phyloP scores from a whole-genome alignment of 2,888 invertebrate species.

The Drosophila nr. perissopoda region DNA sequence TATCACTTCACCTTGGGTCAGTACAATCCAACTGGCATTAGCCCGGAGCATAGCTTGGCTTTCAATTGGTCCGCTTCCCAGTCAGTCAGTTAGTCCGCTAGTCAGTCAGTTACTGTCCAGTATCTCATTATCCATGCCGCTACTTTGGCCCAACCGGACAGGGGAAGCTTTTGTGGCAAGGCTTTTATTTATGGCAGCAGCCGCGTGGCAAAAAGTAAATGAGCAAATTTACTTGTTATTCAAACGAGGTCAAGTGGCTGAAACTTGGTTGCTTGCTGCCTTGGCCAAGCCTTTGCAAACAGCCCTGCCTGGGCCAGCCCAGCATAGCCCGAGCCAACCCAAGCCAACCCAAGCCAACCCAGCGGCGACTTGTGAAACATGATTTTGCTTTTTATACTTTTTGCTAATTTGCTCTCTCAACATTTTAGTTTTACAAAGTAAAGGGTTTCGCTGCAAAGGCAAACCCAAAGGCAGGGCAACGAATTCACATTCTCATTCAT shows the following conservation, averaged over 20 bases:
- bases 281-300: slow-evolving; percentile 3
- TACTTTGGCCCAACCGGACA: slow-evolving; percentile 19
- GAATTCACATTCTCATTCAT: slow-evolving; percentile 16
- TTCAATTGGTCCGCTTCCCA: slow-evolving; percentile 1
- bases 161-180: slow-evolving; percentile 39
- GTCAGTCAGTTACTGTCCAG: slow-evolving; percentile 35
- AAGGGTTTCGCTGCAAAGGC: slow-evolving; percentile 28
- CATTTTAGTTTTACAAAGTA: slow-evolving; percentile 65
- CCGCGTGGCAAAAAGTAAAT: slow-evolving; percentile 58
- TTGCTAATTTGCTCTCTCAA: slow-evolving; percentile 73
- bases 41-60: background rate
- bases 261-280: slow-evolving; percentile 16
- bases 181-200: slow-evolving; percentile 56
- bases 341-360: background rate
- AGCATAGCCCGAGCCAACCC: slow-evolving; percentile 6
- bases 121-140: slow-evolving; percentile 50
- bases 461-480: slow-evolving; percentile 16
- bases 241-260: slow-evolving; percentile 76
- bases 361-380: slow-evolving; percentile 75
- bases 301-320: slow-evolving; percentile 11
- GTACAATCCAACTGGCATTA: background rate
- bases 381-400: slow-evolving; percentile 76
- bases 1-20: background rate
- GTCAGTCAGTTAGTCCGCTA: slow-evolving; percentile 10
- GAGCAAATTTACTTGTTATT: slow-evolving; percentile 71